Conservation (phyloP, 1,140 invertebrate species). For the Patella vulgata region DNA sequence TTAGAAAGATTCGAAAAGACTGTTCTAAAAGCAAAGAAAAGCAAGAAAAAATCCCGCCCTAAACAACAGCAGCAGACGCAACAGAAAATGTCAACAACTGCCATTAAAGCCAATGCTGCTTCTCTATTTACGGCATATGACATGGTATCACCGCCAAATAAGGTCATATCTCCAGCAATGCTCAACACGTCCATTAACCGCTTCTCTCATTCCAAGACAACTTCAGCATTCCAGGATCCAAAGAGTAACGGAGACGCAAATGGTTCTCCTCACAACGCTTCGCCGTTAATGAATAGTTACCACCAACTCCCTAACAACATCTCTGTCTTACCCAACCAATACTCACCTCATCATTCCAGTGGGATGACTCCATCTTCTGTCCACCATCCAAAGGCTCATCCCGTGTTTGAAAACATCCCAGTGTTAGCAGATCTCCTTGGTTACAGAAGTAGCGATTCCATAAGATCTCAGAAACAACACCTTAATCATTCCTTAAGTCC, state of each 20-base stretch:
- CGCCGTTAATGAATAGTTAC: background rate
- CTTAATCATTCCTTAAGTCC: too few relatives aligned
- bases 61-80: slow-evolving; percentile 32
- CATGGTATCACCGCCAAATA: slow-evolving; percentile 60
- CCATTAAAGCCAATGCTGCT: background rate
- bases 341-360: slow-evolving; percentile 2
- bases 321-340: slow-evolving; percentile 6
- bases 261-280: slow-evolving; percentile 5
- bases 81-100: too few relatives aligned
- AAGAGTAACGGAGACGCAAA: slow-evolving; percentile 9
- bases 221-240: slow-evolving; percentile 52
- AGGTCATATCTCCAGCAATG: slow-evolving; percentile 46
- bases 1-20: slow-evolving; percentile 54
- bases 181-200: slow-evolving; percentile 37
- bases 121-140: slow-evolving; percentile 43
- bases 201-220: slow-evolving; percentile 46
- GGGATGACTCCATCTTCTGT: background rate
- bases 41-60: slow-evolving; percentile 41
- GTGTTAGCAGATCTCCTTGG: slow-evolving; percentile 31
- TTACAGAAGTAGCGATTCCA: slow-evolving; percentile 8
- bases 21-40: slow-evolving; percentile 45
- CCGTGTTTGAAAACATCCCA: slow-evolving; percentile 26
- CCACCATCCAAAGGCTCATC: background rate
- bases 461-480: too few relatives aligned
- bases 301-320: background rate